A percentile compares a stretch with the other conserved stretches of the same genome.
Evolutionary conservation across 2,113 vertebrate species (phyloP).

Genomic region (Calyptomena viridis): DNA sequence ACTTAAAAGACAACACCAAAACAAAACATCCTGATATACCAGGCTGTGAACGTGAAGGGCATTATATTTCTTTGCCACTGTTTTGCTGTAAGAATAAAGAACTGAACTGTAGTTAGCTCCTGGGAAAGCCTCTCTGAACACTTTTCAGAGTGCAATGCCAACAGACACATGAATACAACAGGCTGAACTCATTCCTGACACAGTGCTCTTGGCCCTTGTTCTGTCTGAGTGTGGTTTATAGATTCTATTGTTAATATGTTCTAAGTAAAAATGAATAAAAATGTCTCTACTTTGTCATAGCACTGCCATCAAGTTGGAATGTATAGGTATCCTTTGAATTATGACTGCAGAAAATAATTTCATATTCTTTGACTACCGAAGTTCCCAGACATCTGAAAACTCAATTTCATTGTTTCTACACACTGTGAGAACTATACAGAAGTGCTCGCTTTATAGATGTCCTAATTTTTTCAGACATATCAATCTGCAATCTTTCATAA

Average conservation of each 20-base stretch:
- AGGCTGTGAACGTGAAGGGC: background rate
- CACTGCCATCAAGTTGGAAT: background rate
- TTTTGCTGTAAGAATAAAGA: background rate
- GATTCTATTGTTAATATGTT: background rate
- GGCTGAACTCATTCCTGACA: background rate
- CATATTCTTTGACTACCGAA: background rate
- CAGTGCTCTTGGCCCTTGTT: background rate
- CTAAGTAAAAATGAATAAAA: background rate
- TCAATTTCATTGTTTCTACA: background rate
- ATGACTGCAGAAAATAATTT: background rate
- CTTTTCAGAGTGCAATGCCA: background rate
- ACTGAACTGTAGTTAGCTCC: background rate
- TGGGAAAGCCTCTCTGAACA: background rate
- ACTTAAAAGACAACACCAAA: background rate
- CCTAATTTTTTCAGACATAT: background rate
- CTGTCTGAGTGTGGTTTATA: background rate
- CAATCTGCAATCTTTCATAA: background rate
- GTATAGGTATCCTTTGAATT: background rate
- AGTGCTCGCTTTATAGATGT: background rate
- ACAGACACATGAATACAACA: fast-evolving
- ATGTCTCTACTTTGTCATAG: background rate
- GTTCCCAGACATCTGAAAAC: background rate
- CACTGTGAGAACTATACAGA: background rate
- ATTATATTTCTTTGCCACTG: background rate
- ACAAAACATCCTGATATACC: background rate